Evolutionary conservation across 35 echinoderm and acorn worm genomes (phyloP).

Genomic region (Apostichopus japonicus): DNA sequence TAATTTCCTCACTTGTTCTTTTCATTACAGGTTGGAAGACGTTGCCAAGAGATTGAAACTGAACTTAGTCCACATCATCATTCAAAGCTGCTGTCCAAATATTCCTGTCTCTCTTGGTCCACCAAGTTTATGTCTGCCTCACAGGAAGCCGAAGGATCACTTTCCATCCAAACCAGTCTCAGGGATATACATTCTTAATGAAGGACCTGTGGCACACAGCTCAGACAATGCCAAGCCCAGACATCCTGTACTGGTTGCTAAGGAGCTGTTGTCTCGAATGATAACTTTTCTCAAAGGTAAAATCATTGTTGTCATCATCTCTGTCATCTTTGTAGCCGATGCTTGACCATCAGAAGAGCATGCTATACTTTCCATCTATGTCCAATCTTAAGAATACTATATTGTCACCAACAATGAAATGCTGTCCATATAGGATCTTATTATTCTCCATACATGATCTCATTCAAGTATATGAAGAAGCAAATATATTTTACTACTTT

Average conservation of each 20-base stretch:
- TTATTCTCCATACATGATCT: too few species aligned
- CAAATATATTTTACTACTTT: too few species aligned
- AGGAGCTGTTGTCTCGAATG: constrained; percentile 79
- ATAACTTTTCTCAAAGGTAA: constrained; percentile 86
- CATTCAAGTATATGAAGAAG: too few species aligned
- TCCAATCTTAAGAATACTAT: too few species aligned
- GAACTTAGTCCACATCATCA: constrained; percentile 81
- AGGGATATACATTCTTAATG: constrained; percentile 64
- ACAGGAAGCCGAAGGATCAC: background rate
- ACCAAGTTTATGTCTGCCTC: background rate
- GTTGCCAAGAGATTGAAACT: constrained; percentile 91
- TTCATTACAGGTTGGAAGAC: constrained; percentile 76
- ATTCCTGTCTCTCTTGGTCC: constrained; percentile 61
- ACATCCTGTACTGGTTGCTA: constrained; percentile 67
- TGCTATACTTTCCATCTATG: too few species aligned
- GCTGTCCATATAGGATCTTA: too few species aligned
- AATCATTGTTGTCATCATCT: background rate
- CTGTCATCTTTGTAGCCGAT: too few species aligned
- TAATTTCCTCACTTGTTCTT: background rate
- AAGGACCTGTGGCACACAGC: background rate
- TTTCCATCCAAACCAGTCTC: background rate
- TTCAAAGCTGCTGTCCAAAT: constrained; percentile 87
- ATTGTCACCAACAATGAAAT: too few species aligned
- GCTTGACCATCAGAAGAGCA: too few species aligned
- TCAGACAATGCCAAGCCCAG: constrained; percentile 52